A percentile compares a stretch with the other conserved stretches of the same genome.
These are phyloP conservation scores for Hirtodrosophila alboralis DNA, from an alignment of 2,888 invertebrate genomes.

Conservation along the genomic window DNA sequence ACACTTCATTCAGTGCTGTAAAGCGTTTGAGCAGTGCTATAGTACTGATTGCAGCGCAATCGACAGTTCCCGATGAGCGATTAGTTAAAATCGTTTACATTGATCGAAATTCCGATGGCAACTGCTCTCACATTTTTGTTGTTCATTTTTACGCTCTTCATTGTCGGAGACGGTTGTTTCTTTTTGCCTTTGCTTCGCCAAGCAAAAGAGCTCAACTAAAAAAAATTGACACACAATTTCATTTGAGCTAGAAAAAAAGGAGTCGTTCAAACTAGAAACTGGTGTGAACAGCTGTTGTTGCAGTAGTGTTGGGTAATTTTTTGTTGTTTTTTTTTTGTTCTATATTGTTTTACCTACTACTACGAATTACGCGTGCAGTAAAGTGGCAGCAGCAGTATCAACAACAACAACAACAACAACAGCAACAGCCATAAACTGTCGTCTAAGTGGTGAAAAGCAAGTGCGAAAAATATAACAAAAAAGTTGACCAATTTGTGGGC, in stretches of 20 bases:
- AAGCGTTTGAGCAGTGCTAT: not conserved
- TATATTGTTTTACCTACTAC: conserved; percentile 29
- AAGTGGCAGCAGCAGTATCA: conserved; percentile 45
- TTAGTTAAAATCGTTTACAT: not conserved
- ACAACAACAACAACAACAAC: conserved; percentile 30
- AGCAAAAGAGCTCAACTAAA: conserved; percentile 48
- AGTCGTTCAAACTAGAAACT: conserved; percentile 28
- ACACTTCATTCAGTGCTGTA: not conserved
- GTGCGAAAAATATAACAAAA: conserved; percentile 48
- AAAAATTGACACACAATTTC: conserved; percentile 46
- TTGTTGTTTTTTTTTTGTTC: conserved; percentile 48
- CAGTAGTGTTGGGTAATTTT: conserved; percentile 58
- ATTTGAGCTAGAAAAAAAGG: conserved; percentile 23
- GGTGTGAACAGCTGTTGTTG: conserved; percentile 59
- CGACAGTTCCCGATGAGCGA: conserved; percentile 3
- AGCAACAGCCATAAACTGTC: too few relatives aligned
- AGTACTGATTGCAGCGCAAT: conserved; percentile 4
- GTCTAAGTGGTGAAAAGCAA: conserved; percentile 50
- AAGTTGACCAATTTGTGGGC: conserved; percentile 61
- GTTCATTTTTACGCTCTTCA: conserved; percentile 61
- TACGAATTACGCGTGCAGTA: conserved; percentile 45
- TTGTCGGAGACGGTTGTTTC: conserved; percentile 58
- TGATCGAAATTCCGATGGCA: conserved; percentile 33
- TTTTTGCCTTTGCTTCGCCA: conserved; percentile 36
- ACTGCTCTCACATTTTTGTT: conserved; percentile 40